Evolutionary conservation across 2,888 invertebrate genomes (phyloP), one percentile per base, ranked within the genome.

Genomic region (Hypomecis punctinalis): DNA sequence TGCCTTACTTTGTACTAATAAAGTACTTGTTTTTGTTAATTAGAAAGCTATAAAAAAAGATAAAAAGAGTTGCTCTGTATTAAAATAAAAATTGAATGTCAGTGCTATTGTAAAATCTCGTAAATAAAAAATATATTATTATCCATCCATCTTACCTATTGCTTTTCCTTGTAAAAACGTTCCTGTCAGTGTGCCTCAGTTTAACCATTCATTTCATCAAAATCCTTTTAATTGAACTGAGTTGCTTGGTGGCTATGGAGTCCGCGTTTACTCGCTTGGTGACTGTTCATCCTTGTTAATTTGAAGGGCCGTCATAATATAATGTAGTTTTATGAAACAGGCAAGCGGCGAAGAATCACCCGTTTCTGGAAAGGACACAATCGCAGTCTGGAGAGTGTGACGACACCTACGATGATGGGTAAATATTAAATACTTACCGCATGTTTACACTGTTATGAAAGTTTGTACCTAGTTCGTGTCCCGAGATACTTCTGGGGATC

Each of bases 401-500:
- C 67, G 95, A 96, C 72, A 93, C 93, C 36, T 94, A 93, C 67
- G 96, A 96, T 73, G 96, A 96, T 76, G 94, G 94, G 96, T 95
- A 88, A 84, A 76, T 5, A 39, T 3, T 39, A 39, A 3, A 3
- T 3, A 39, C 7, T 39, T 39, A 9, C 9, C 5, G 39, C 9
- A 23, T 23, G 23, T 23, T 23, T 23, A 3, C 3, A 23, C 23
- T 23, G 23, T 23, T n/a, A n/a, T n/a, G n/a, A n/a, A n/a, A n/a
- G n/a, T n/a, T n/a, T n/a, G n/a, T n/a, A n/a, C n/a, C n/a, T n/a
- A n/a, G n/a, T n/a, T n/a, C n/a, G n/a, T n/a, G n/a, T n/a, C n/a
- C n/a, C n/a, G n/a, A n/a, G n/a, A n/a, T n/a, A n/a, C 23, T 23
- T 23, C 23, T 23, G 23, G 23, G 23, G 23, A 23, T 23, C 23